These are phyloP conservation scores for Drosophila littoralis DNA, from an alignment of 1,140 invertebrate species.

Conservation along the genomic window DNA sequence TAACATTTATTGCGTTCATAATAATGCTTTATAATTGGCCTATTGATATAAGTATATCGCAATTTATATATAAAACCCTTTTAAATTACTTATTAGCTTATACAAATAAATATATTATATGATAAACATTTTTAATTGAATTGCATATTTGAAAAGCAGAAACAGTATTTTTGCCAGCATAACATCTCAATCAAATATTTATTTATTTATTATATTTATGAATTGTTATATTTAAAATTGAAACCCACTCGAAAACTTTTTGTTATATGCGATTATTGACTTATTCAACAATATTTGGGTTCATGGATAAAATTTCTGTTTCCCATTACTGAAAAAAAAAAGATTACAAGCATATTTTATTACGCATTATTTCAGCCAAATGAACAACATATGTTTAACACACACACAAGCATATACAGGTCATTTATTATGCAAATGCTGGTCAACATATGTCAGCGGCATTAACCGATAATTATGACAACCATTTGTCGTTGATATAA, in stretches of 20 bases:
- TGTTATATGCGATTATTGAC: not conserved
- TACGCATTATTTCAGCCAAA: not conserved
- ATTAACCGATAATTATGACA: conserved; percentile 82
- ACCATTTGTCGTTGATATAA: conserved; percentile 73
- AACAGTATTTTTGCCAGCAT: not conserved
- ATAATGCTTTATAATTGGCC: not conserved
- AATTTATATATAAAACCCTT: not conserved
- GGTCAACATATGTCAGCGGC: conserved; percentile 64
- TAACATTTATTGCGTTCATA: not conserved
- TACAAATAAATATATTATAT: not conserved
- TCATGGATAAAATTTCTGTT: not conserved
- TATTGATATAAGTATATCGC: not conserved
- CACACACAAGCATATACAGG: not conserved
- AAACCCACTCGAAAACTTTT: no score
- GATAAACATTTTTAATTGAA: not conserved
- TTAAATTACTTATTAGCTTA: not conserved
- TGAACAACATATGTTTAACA: conserved; percentile 36
- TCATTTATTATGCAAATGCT: conserved; percentile 67
- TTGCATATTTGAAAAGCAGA: not conserved
- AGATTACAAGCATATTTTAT: not conserved
- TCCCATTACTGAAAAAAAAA: no score
- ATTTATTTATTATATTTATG: no score
- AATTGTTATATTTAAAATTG: no score
- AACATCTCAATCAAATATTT: no score
- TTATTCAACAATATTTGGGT: not conserved